Evolutionary conservation across 2,797 vertebrate species (phyloP), one percentile per base, ranked within the genome.

Genomic region (Acestrorhynchus altus): DNA sequence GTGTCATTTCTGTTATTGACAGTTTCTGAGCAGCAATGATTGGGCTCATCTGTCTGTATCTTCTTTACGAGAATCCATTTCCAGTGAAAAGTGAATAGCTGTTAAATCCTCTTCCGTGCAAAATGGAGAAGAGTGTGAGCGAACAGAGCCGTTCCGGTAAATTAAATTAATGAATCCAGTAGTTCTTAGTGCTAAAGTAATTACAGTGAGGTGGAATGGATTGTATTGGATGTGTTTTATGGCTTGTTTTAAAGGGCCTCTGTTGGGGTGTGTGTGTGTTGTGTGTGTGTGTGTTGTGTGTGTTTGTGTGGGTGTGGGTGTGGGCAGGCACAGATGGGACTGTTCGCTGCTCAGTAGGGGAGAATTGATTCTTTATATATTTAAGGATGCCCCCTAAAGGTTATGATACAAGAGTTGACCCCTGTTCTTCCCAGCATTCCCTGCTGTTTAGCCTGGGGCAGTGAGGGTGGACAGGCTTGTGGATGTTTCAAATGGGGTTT

Each of bases 401-500:
- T 75, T 49, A 64, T 26, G 46, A 61, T 72, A 46, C 80, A 57
- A 70, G 64, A 7, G 1, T 46, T 69, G 77, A 78, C 78, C 78
- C 57, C 68, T 85, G 42, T 59, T 59, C 47, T n/a, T 81, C 59
- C 49, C 44, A 63, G 31, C 18, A 22, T n/a, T 47, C 54, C 24
- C 42, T 26, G 39, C 71, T 42, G 54, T 74, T 72, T 47, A 20
- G 65, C 79, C 68, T 2, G 3, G 40, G 39, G 74, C 39, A 16
- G 57, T 59, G 67, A 59, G 64, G 39, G 76, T 18, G 47, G 15
- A 35, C 75, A 18, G 20, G 9, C 22, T 20, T 56, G 60, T 51
- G 78, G 28, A 75, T 78, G 54, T 83, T 90, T 87, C n/a, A n/a
- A 84, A 89, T 88, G 73, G 67, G 72, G 80, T 65, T 79, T 61